Base-by-base conservation (phyloP, 2,888 invertebrate species). In the Ectobius pallidus region DNA sequence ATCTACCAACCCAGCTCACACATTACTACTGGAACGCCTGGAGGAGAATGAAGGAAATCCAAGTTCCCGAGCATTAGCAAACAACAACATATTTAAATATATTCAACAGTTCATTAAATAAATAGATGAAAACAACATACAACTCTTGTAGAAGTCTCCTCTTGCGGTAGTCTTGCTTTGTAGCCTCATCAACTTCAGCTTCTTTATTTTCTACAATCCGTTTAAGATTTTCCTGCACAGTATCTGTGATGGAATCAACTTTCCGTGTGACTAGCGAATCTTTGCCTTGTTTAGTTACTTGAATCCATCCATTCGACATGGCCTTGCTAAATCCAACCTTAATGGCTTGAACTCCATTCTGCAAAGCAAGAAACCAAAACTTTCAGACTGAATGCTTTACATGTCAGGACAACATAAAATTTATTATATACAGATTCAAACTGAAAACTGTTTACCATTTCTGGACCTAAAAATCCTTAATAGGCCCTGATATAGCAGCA, bases 291-390 rank as follows among this genome's bases (percentile, higher is more conserved):
- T 97, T 98, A 80, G 97, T 95, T 25, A 97, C 87, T 62, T 85
- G 81, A 75, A 99, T 91, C 99, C 99, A 99, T 18, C 94, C 94
- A 61, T 91, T 88, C 3, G 94, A 92, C 91, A 99, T 93, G 2
- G 99, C 99, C 87, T 99, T 99, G 78, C 95, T 96, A 78, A 94
- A 92, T 11, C 95, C 96, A 46, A 97, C 55, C 27, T 97, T 97
- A 3, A 93, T 95, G 87, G 94, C 94, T 55, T 93, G 91, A 1
- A 90, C 87, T 69, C 82, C 84, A 82, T 92, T 92, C 92, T 58
- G 58, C 2, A 58, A 58, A 6, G 30, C 14, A 58, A 30, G 11
- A 52, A 46, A 18, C 9, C 6, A n/a, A n/a, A n/a, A n/a, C n/a
- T n/a, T n/a, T n/a, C n/a, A n/a, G n/a, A n/a, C n/a, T n/a, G n/a